phyloP scores from a whole-genome alignment of 2,888 invertebrate genomes.

The Eudemis profundana region DNA sequence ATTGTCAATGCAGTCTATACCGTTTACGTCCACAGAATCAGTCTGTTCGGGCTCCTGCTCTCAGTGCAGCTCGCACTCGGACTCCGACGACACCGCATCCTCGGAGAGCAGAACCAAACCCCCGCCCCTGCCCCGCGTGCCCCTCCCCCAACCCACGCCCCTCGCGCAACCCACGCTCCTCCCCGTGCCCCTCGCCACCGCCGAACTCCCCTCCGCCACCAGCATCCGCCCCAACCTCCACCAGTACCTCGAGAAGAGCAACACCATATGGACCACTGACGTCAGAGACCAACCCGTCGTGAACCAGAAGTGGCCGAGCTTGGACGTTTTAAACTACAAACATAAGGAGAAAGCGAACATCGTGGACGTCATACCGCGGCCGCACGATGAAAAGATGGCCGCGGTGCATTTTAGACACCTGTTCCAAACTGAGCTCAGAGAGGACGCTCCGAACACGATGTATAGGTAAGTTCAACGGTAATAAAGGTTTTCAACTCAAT shows the following conservation, averaged over 20 bases:
- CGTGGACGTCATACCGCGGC: conserved; percentile 62
- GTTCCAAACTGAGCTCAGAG: conserved; percentile 67
- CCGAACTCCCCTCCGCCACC: conserved; percentile 64
- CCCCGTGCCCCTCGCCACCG: conserved; percentile 64
- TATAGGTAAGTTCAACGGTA: conserved; percentile 58
- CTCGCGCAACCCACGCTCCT: conserved; percentile 52
- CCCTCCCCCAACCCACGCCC: conserved; percentile 40
- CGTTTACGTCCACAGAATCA: conserved; percentile 81
- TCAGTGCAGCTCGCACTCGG: conserved; percentile 80
- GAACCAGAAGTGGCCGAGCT: conserved; percentile 64
- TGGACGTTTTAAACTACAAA: conserved; percentile 57
- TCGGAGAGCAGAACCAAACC: conserved; percentile 59
- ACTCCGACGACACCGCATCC: conserved; percentile 62
- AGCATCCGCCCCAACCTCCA: conserved; percentile 77
- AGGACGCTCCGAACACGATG: conserved; percentile 61
- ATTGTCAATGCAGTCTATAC: too few species aligned
- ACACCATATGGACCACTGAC: conserved; percentile 74
- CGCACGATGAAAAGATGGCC: conserved; percentile 58
- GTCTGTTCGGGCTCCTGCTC: conserved; percentile 90
- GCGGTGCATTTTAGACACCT: conserved; percentile 64
- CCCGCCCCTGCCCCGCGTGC: conserved; percentile 66
- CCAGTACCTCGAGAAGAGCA: conserved; percentile 76
- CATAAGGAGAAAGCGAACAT: conserved; percentile 44
- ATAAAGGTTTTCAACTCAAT: too few species aligned
- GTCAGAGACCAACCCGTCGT: conserved; percentile 59